Percentiles rank a stretch among this genome's conserved stretches.
phyloP scores from a whole-genome alignment of 2,113 vertebrate species.

The Sphyrna mokarran region DNA sequence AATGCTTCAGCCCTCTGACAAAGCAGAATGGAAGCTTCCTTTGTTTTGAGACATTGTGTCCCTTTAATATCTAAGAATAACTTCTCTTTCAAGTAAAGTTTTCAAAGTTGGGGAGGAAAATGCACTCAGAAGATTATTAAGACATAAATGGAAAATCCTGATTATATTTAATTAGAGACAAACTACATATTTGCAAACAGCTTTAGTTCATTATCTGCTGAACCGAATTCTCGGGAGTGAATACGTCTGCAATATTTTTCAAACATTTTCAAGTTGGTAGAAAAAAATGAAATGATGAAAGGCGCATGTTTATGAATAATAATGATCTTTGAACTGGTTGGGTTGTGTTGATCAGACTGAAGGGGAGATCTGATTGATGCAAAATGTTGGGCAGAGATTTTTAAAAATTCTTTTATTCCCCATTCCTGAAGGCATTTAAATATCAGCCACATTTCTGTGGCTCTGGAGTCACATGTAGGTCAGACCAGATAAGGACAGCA shows the following conservation, averaged over 20 bases:
- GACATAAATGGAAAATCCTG: background rate
- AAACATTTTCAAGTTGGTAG: background rate
- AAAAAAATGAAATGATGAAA: background rate
- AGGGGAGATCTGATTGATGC: background rate
- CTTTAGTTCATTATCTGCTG: background rate
- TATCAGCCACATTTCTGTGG: too few relatives aligned
- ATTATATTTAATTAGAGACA: background rate
- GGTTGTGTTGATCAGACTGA: background rate
- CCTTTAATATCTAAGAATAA: background rate
- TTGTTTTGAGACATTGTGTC: background rate
- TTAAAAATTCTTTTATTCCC: too few relatives aligned
- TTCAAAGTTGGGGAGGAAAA: background rate
- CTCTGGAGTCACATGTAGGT: too few relatives aligned
- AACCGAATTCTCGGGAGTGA: background rate
- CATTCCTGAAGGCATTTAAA: too few relatives aligned
- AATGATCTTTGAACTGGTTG: background rate
- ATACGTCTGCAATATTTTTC: background rate
- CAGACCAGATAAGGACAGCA: too few relatives aligned
- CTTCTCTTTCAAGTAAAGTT: background rate
- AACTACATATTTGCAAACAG: background rate
- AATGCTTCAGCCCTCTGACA: background rate
- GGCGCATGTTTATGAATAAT: background rate
- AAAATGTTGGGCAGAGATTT: background rate
- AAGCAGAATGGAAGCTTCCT: background rate
- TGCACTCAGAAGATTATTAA: background rate